phyloP scores from a whole-genome alignment of 64 coral and sea anemone genomes.

The Pocillopora verrucosa region DNA sequence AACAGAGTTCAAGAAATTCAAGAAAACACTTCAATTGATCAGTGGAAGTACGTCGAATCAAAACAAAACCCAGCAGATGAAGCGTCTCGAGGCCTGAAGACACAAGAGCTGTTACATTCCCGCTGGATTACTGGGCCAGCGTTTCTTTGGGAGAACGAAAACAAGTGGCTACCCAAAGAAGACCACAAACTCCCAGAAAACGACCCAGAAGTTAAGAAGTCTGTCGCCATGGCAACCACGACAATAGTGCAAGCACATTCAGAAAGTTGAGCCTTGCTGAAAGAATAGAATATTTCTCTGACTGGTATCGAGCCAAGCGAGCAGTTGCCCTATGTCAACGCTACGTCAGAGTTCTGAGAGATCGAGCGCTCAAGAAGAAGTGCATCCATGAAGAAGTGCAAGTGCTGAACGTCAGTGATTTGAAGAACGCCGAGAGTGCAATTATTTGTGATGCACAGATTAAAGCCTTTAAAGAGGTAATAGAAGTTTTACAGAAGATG shows the following conservation, averaged over 20 bases:
- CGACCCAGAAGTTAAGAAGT: constrained; percentile 7
- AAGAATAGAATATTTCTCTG: constrained; percentile 11
- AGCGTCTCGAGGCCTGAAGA: neutral
- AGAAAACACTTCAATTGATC: neutral
- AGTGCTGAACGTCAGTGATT: neutral
- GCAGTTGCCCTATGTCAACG: constrained; percentile 24
- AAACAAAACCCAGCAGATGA: neutral
- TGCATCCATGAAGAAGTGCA: neutral
- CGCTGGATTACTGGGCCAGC: neutral
- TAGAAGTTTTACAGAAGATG: neutral
- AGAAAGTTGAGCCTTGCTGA: neutral
- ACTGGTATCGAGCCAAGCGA: constrained; percentile 34
- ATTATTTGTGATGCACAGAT: neutral
- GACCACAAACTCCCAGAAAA: neutral
- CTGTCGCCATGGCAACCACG: neutral
- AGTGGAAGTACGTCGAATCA: neutral
- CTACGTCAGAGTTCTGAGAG: neutral
- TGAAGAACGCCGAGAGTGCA: neutral
- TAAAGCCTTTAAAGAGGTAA: constrained; percentile 20
- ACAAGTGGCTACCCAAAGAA: neutral
- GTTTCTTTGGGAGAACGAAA: neutral
- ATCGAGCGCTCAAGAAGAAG: neutral
- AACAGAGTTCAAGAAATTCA: neutral
- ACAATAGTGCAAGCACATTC: neutral
- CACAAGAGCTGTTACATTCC: neutral